A percentile compares a stretch with the other conserved stretches of the same genome.
phyloP scores from a whole-genome alignment of 2,113 vertebrate species.

The Micronisus gabar region DNA sequence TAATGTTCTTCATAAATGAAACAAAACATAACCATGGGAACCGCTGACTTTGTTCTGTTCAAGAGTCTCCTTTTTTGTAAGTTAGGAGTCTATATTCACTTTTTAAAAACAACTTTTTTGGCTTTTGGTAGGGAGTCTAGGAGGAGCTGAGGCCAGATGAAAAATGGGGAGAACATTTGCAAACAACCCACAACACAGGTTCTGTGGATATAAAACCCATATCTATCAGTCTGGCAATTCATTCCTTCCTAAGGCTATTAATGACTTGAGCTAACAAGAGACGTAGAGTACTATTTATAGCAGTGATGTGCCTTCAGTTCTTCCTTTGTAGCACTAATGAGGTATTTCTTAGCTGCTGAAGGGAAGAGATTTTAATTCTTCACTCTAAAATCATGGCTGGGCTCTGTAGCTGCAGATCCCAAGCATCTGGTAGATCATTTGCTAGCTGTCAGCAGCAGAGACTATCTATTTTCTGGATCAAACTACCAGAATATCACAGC shows the following conservation, averaged over 20 bases:
- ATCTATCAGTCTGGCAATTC: neutral
- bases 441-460: neutral
- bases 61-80: neutral
- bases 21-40: neutral
- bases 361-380: conserved; percentile 16
- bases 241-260: neutral
- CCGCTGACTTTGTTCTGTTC: neutral
- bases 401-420: neutral
- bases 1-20: neutral
- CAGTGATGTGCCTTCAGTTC: neutral
- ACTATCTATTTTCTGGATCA: neutral
- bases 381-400: neutral
- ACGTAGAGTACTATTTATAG: neutral
- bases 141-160: neutral
- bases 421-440: conserved; percentile 42
- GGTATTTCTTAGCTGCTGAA: conserved; percentile 10
- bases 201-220: neutral
- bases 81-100: neutral
- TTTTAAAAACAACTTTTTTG: neutral
- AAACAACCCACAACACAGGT: neutral
- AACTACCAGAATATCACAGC: neutral
- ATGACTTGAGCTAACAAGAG: neutral
- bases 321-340: conserved; percentile 22
- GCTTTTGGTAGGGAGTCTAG: neutral
- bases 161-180: neutral